Conservation (phyloP, 2,888 invertebrate species). For the Drosophila neotestacea region DNA sequence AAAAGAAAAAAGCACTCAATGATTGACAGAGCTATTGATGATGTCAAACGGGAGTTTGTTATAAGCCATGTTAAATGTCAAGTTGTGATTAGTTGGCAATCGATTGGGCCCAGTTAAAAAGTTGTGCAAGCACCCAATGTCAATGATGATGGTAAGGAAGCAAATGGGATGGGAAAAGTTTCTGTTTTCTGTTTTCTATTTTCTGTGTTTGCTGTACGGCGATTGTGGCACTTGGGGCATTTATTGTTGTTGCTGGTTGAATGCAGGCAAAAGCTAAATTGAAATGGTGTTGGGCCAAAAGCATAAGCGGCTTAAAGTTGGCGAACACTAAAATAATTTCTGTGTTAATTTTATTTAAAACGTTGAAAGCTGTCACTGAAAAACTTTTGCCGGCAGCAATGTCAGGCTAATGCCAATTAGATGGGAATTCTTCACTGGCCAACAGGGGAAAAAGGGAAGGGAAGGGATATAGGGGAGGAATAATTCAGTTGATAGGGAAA, state of each 20-base stretch:
- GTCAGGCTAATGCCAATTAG: constrained; percentile 73
- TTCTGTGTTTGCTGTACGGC: constrained; percentile 1
- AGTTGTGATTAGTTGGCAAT: constrained; percentile 31
- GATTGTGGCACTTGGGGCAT: constrained; percentile 8
- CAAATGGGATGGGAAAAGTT: constrained; percentile 22
- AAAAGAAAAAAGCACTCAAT: background rate
- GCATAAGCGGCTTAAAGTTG: constrained; percentile 73
- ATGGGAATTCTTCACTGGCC: constrained; percentile 27
- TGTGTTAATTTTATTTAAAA: constrained; percentile 72
- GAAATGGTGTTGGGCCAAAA: constrained; percentile 38
- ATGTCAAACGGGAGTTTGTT: background rate
- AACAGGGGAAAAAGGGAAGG: background rate
- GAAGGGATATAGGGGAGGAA: background rate
- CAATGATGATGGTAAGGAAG: constrained; percentile 24
- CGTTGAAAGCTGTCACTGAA: constrained; percentile 37
- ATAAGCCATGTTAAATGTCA: constrained; percentile 21
- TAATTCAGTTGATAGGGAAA: constrained; percentile 1
- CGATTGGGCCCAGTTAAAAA: constrained; percentile 32
- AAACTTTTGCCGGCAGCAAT: constrained; percentile 52
- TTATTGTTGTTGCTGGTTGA: constrained; percentile 14
- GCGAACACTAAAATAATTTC: constrained; percentile 72
- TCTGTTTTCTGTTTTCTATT: background rate
- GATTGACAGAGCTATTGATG: constrained; percentile 8
- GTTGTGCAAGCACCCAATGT: constrained; percentile 2
- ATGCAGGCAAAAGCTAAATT: constrained; percentile 45